Conservation (phyloP, 2,113 vertebrate species). For the Sander vitreus region DNA sequence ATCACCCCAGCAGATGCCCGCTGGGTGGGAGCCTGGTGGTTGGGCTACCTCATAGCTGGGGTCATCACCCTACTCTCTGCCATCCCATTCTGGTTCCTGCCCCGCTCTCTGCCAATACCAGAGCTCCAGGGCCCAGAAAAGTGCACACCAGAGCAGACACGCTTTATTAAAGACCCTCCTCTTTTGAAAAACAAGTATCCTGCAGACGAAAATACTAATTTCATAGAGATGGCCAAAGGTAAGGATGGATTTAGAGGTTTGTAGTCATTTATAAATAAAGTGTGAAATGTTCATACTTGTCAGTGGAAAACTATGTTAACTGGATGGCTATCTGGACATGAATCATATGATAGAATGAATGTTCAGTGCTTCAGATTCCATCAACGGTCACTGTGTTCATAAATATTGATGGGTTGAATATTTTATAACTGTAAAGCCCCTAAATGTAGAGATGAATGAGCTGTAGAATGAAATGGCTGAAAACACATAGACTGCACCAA, state of each 20-base stretch:
- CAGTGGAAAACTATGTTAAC: background rate
- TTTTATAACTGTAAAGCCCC: background rate
- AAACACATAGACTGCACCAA: background rate
- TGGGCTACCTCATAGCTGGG: constrained; percentile 85
- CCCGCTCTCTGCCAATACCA: constrained; percentile 71
- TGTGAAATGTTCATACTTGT: background rate
- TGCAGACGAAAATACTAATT: constrained; percentile 67
- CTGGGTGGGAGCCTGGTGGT: constrained; percentile 87
- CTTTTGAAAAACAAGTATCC: constrained; percentile 72
- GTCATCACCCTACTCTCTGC: constrained; percentile 81
- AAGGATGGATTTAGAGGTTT: constrained; percentile 1
- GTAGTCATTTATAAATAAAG: background rate
- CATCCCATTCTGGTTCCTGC: constrained; percentile 86
- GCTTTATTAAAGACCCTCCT: constrained; percentile 69
- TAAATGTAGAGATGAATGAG: background rate
- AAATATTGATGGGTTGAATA: background rate
- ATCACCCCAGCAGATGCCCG: constrained; percentile 83
- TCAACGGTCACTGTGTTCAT: background rate
- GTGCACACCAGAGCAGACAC: constrained; percentile 65
- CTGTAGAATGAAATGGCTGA: background rate
- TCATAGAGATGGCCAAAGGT: constrained; percentile 85
- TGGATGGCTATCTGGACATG: background rate
- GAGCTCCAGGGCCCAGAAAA: constrained; percentile 31
- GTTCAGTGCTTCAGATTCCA: background rate
- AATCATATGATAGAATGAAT: background rate